Evolutionary conservation across 1,140 invertebrate genomes (phyloP).

Genomic region (Nephotettix cincticeps): DNA sequence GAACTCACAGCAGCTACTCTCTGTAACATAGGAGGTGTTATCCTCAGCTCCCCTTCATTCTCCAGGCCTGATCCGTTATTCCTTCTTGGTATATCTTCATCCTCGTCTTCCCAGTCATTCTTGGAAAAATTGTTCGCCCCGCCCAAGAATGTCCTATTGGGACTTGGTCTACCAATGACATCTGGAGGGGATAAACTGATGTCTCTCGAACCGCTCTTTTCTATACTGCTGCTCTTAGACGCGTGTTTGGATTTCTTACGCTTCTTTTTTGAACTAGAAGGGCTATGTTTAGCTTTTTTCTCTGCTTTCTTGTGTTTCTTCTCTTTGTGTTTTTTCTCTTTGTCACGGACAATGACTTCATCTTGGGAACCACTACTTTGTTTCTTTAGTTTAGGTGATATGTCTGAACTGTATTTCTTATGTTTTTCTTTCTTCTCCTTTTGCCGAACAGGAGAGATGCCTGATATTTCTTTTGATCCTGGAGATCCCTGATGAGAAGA

Average conservation of each 20-base stretch:
- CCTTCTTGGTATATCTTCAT: background rate
- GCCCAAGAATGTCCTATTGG: background rate
- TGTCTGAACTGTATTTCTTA: conserved; percentile 6
- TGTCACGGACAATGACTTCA: background rate
- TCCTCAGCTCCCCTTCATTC: conserved; percentile 41
- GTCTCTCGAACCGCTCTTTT: conserved; percentile 27
- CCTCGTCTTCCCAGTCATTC: background rate
- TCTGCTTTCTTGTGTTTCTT: conserved; percentile 60
- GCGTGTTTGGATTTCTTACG: conserved; percentile 65
- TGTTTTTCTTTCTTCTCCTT: conserved; percentile 23
- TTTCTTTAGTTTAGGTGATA: background rate
- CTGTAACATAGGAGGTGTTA: conserved; percentile 46
- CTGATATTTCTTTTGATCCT: background rate
- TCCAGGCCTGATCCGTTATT: conserved; percentile 32
- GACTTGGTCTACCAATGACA: background rate
- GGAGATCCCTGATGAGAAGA: conserved; percentile 16
- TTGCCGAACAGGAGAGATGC: conserved; percentile 5
- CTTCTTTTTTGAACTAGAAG: conserved; percentile 59
- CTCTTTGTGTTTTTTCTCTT: conserved; percentile 51
- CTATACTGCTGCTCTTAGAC: conserved; percentile 62
- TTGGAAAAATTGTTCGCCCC: background rate
- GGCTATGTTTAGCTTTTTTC: conserved; percentile 55
- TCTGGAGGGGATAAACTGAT: conserved; percentile 30
- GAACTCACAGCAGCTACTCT: conserved; percentile 44
- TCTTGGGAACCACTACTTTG: background rate